Percentiles rank a stretch among this genome's conserved stretches.
Conservation (phyloP, 2,888 invertebrate genomes). For the Ganaspis brasiliensis region DNA sequence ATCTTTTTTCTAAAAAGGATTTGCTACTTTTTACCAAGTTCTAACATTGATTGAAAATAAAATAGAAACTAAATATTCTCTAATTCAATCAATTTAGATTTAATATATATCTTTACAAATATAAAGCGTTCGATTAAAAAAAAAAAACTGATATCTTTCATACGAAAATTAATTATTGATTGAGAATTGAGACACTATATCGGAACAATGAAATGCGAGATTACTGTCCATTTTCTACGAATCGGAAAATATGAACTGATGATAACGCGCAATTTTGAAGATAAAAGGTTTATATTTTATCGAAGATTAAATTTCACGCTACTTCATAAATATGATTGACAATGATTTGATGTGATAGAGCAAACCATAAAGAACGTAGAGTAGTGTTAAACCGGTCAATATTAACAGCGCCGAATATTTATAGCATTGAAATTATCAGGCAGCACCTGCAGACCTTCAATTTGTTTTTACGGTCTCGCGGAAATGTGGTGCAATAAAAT, state of each 20-base stretch:
- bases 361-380: constrained; percentile 1
- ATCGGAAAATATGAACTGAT: background rate
- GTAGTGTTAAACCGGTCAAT: constrained; percentile 4
- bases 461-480: constrained; percentile 35
- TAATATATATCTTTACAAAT: too few species aligned
- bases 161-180: too few species aligned
- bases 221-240: background rate
- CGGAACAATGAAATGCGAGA: too few species aligned
- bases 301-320: background rate
- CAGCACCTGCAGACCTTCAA: constrained; percentile 30
- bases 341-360: constrained; percentile 7
- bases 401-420: constrained; percentile 30
- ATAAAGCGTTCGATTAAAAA: too few species aligned
- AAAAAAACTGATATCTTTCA: too few species aligned
- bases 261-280: background rate
- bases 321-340: constrained; percentile 11
- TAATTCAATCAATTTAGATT: too few species aligned
- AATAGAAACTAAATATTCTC: too few species aligned
- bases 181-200: too few species aligned
- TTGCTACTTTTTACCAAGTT: too few species aligned
- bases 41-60: too few species aligned
- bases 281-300: background rate
- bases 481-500: constrained; percentile 35
- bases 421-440: constrained; percentile 34
- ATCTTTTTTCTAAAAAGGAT: background rate